phyloP scores from a whole-genome alignment of 2,113 vertebrate genomes.

The Scopus umbretta region DNA sequence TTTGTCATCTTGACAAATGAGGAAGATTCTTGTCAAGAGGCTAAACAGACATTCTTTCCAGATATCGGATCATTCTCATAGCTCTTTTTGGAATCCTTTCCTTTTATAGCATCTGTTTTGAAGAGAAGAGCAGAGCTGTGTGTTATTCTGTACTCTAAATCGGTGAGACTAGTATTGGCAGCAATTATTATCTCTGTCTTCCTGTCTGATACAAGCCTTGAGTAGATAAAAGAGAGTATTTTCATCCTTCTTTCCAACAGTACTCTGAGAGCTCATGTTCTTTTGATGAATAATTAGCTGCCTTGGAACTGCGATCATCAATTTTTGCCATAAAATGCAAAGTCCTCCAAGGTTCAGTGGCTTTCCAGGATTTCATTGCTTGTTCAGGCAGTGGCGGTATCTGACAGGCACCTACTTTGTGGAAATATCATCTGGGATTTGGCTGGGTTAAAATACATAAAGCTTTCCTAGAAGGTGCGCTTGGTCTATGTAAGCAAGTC shows the following conservation, averaged over 20 bases:
- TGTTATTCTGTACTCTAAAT: not conserved
- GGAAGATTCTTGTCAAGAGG: not conserved
- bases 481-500: not conserved
- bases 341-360: not conserved
- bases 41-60: not conserved
- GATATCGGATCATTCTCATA: not conserved
- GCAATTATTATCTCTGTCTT: not conserved
- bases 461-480: not conserved
- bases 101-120: not conserved
- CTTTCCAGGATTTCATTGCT: not conserved
- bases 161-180: not conserved
- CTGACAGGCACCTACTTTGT: not conserved
- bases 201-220: not conserved
- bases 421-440: not conserved
- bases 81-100: not conserved
- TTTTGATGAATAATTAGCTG: not conserved
- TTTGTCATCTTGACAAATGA: not conserved
- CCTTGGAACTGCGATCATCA: not conserved
- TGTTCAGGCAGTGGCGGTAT: not conserved
- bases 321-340: not conserved
- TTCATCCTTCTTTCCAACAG: not conserved
- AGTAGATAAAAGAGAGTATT: not conserved
- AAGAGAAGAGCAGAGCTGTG: not conserved
- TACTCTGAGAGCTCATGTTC: not conserved
- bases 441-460: not conserved